phyloP scores from a whole-genome alignment of 2,888 invertebrate genomes.

The Pantelozetes paolii region DNA sequence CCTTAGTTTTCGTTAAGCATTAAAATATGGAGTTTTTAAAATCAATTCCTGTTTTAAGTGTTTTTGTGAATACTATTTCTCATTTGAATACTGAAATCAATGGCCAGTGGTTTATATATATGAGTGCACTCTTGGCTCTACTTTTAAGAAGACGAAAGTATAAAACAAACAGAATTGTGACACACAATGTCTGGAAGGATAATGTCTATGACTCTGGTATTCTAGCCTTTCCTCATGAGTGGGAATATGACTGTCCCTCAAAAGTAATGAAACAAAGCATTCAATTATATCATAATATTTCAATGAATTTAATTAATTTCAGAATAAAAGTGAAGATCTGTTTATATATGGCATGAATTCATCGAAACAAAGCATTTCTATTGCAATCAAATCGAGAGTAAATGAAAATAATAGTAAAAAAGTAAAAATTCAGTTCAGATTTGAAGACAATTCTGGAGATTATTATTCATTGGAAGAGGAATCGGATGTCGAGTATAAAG shows the following conservation, averaged over 20 bases:
- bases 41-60: too few relatives aligned
- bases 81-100: too few relatives aligned
- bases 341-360: conserved; percentile 5
- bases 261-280: background rate
- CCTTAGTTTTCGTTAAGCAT: too few relatives aligned
- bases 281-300: too few relatives aligned
- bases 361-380: conserved; percentile 2
- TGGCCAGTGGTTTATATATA: background rate
- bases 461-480: conserved; percentile 24
- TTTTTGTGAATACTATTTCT: too few relatives aligned
- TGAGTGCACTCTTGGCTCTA: background rate
- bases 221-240: background rate
- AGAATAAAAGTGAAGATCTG: conserved; percentile 23
- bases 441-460: conserved; percentile 27
- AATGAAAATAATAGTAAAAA: background rate
- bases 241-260: conserved; percentile 13
- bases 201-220: background rate
- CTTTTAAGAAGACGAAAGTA: background rate
- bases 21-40: too few relatives aligned
- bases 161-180: background rate
- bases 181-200: background rate
- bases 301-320: background rate
- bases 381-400: background rate
- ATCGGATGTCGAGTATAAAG: background rate
- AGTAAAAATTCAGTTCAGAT: background rate